Evolutionary conservation across 2,797 vertebrate species (phyloP), one percentile per base, ranked within the genome.

Genomic region (Florisuga fusca): DNA sequence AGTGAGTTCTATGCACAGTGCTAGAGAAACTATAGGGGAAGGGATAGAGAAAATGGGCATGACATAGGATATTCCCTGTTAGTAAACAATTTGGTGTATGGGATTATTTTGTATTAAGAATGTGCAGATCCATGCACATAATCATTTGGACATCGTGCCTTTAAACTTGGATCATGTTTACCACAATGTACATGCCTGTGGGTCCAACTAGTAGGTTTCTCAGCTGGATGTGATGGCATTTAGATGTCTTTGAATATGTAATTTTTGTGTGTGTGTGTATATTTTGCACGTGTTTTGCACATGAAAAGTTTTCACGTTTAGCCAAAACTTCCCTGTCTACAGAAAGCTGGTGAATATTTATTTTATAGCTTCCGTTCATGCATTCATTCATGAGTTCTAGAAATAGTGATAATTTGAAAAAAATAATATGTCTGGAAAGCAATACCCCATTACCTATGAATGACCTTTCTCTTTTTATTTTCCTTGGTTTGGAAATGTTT

Each of bases 331-430:
- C 68, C 71, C 63, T 0, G 3, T 54, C 57, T 72, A 27, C 62
- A 74, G 62, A 88, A 93, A 90, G 43, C 74, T 90, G 63, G 90
- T 93, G 71, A 87, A 96, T 95, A 84, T 91, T 93, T 95, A 84
- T 91, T 93, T 94, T 82, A 93, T 25, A 41, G 27, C 43, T 82
- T 94, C 90, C 90, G 53, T 94, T 94, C 89, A 94, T 94, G 50
- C 93, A 95, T 94, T 87, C 45, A 93, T 94, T 95, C 51, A 83
- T 85, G 66, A 93, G 59, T 86, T 95, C 91, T 93, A 95, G 69
- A 96, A 97, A 93, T 43, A 92, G 90, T 66, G 90, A 94, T 95
- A 95, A 95, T 95, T 94, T 94, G 81, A 85, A 95, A 96, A 96
- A 92, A 89, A 90, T 85, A 87, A 66, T 89, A 71, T 25, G 15